phyloP scores from a whole-genome alignment of 2,113 vertebrate species.

The Panthera leo region DNA sequence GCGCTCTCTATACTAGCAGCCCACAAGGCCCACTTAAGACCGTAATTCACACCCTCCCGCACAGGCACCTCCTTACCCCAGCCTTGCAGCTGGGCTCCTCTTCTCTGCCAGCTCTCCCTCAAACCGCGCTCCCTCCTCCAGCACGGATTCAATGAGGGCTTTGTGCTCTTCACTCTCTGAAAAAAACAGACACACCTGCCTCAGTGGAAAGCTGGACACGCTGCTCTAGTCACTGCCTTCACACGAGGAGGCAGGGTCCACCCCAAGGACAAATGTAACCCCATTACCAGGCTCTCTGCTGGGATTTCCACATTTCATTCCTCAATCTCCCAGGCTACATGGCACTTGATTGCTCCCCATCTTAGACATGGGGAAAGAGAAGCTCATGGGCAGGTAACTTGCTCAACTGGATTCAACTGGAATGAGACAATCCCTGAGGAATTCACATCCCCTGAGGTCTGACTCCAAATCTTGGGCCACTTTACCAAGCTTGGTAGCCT shows the following conservation, averaged over 20 bases:
- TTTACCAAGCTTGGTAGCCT: not conserved
- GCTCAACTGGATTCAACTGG: not conserved
- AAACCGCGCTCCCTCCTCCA: slow-evolving; percentile 67
- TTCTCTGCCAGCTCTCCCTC: slow-evolving; percentile 74
- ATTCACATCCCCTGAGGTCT: not conserved
- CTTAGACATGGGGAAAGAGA: not conserved
- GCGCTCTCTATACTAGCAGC: not conserved
- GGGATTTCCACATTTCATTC: not conserved
- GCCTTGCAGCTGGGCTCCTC: slow-evolving; percentile 75
- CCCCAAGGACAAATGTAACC: not conserved
- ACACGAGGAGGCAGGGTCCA: not conserved
- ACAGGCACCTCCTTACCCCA: slow-evolving; percentile 82
- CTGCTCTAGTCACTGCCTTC: not conserved
- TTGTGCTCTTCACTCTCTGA: slow-evolving; percentile 90
- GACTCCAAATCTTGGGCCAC: not conserved
- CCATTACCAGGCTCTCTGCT: fast-evolving
- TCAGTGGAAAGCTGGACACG: not conserved
- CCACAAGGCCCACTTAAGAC: not conserved
- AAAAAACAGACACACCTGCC: not conserved
- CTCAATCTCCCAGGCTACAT: not conserved
- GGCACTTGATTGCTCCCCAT: not conserved
- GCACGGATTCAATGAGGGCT: slow-evolving; percentile 78
- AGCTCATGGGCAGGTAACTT: not conserved
- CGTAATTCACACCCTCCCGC: not conserved
- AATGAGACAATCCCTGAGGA: not conserved